Evolutionary conservation across 2,888 invertebrate species (phyloP).

Genomic region (Noctua janthe): DNA sequence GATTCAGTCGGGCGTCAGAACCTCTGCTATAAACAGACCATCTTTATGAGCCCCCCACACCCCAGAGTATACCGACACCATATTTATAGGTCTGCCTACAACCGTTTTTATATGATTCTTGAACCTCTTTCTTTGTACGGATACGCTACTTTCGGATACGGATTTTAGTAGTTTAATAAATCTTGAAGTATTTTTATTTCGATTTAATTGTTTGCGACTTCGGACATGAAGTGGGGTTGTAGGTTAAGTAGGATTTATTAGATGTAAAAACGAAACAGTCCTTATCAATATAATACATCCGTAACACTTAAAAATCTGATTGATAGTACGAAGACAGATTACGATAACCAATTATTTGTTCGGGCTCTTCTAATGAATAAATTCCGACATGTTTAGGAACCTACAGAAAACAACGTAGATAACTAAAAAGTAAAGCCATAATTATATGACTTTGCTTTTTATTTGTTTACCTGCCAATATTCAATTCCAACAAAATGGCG

Average conservation of each 20-base stretch:
- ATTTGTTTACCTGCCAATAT: neutral
- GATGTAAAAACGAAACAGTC: too few relatives aligned
- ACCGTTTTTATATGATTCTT: neutral
- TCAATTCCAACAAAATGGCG: neutral
- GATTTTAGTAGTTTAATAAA: neutral
- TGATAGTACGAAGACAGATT: constrained; percentile 4
- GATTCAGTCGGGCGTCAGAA: constrained; percentile 30
- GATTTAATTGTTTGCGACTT: constrained; percentile 33
- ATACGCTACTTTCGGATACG: neutral
- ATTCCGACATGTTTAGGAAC: neutral
- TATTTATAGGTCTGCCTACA: constrained; percentile 34
- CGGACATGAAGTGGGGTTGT: constrained; percentile 4
- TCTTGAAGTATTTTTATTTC: neutral
- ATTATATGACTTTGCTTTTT: neutral
- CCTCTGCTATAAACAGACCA: constrained; percentile 51
- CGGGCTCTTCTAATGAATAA: neutral
- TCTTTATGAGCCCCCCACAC: constrained; percentile 54
- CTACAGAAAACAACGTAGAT: neutral
- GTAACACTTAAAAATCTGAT: neutral
- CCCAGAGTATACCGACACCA: constrained; percentile 13
- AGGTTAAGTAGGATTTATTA: constrained; percentile 21
- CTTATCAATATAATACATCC: neutral
- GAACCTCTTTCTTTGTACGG: neutral
- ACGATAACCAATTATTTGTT: neutral
- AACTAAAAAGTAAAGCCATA: neutral